Evolutionary conservation across 1,140 invertebrate species (phyloP).

Genomic region (Drosophila biarmipes): DNA sequence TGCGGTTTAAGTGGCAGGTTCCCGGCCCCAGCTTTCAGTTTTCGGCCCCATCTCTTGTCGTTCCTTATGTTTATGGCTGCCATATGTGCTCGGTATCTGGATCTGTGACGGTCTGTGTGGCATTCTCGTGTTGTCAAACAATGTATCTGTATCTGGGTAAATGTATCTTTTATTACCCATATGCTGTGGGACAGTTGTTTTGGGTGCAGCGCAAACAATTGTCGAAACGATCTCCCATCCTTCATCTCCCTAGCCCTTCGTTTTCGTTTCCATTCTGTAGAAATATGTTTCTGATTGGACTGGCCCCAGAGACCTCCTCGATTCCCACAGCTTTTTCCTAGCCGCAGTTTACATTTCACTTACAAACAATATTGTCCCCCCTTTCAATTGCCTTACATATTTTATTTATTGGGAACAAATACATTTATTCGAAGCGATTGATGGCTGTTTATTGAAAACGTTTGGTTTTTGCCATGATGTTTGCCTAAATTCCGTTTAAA

Average conservation of each 20-base stretch:
- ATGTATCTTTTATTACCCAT: constrained; percentile 66
- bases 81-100: constrained; percentile 49
- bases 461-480: constrained; percentile 3
- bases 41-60: constrained; percentile 27
- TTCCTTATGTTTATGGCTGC: constrained; percentile 62
- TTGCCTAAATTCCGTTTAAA: neutral
- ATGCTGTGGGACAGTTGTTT: constrained; percentile 51
- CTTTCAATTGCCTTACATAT: constrained; percentile 14
- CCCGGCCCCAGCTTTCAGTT: constrained; percentile 36
- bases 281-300: constrained; percentile 23
- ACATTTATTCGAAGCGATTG: neutral
- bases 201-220: constrained; percentile 52
- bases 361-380: constrained; percentile 23
- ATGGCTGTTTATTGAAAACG: constrained; percentile 11
- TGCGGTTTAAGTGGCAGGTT: constrained; percentile 74
- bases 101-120: constrained; percentile 26
- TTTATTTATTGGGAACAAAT: constrained; percentile 16
- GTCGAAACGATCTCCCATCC: constrained; percentile 21
- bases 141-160: constrained; percentile 47
- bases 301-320: constrained; percentile 5
- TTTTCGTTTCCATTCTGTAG: neutral
- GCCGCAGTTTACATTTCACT: constrained; percentile 26
- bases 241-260: neutral
- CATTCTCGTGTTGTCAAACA: constrained; percentile 47
- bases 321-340: constrained; percentile 17